A percentile compares a stretch with the other conserved stretches of the same genome.
phyloP scores from a whole-genome alignment of 2,113 vertebrate species.

The Pheucticus melanocephalus region DNA sequence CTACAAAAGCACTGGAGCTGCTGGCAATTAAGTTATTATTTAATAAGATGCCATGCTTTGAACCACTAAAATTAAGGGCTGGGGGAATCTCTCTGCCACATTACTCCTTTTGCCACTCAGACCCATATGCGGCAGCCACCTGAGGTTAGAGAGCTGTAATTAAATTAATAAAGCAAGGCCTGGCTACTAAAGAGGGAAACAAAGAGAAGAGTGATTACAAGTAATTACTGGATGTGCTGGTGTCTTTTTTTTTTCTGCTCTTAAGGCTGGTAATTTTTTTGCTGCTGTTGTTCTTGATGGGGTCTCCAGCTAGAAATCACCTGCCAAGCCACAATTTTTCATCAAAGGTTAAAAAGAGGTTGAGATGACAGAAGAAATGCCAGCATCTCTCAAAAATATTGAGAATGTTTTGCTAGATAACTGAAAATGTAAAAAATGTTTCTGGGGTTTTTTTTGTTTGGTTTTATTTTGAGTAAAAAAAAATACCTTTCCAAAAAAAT shows the following conservation, averaged over 20 bases:
- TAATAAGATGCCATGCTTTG: slow-evolving; percentile 16
- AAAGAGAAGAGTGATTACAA: not conserved
- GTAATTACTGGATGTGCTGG: not conserved
- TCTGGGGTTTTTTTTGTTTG: not conserved
- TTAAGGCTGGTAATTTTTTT: not conserved
- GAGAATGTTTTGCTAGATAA: not conserved
- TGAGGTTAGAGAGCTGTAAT: slow-evolving; percentile 26
- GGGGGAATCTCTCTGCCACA: not conserved
- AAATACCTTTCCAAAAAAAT: not conserved
- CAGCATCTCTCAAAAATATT: not conserved
- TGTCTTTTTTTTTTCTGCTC: not conserved
- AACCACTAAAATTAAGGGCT: slow-evolving; percentile 24
- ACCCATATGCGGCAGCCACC: not conserved
- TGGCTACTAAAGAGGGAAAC: not conserved
- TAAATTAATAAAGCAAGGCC: slow-evolving; percentile 25
- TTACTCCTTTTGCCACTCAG: not conserved
- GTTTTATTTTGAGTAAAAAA: not conserved
- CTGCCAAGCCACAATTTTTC: not conserved
- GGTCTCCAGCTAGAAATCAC: not conserved
- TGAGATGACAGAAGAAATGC: not conserved
- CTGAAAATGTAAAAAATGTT: not conserved
- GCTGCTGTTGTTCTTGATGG: not conserved
- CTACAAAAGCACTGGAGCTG: not conserved
- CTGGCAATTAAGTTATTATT: slow-evolving; percentile 42
- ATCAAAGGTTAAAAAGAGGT: not conserved